A percentile compares a stretch with the other conserved stretches of the same genome.
Evolutionary conservation across 2,113 vertebrate genomes (phyloP).

Genomic region (Scytalopus superciliaris): DNA sequence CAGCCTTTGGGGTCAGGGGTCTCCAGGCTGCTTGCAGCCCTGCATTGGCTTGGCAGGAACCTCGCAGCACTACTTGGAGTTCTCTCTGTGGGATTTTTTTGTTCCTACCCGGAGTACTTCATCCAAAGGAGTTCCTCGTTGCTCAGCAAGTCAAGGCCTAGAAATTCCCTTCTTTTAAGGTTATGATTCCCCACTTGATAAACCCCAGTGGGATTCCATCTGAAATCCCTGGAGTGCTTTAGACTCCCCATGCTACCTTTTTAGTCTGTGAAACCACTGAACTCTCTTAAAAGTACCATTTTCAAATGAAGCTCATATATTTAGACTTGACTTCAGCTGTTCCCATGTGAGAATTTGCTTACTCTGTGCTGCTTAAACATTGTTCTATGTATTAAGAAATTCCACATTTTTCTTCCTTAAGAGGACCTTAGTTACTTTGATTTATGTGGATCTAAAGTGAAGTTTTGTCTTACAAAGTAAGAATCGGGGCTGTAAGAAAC

Average conservation of each 20-base stretch:
- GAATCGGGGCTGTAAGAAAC: slow-evolving; percentile 16
- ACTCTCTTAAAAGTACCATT: slow-evolving; percentile 44
- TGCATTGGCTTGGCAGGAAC: not conserved
- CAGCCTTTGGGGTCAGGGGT: not conserved
- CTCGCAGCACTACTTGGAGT: not conserved
- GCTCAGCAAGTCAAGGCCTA: slow-evolving; percentile 48
- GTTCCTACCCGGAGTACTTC: not conserved
- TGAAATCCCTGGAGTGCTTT: slow-evolving; percentile 58
- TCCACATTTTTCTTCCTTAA: slow-evolving; percentile 14
- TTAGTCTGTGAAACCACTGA: slow-evolving; percentile 56
- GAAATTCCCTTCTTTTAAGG: slow-evolving; percentile 48
- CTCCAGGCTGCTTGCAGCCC: not conserved
- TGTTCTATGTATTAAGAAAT: slow-evolving; percentile 38
- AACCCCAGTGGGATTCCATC: slow-evolving; percentile 53
- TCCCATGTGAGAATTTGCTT: slow-evolving; percentile 51
- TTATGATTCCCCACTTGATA: slow-evolving; percentile 10
- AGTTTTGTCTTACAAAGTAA: slow-evolving; percentile 54
- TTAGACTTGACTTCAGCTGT: slow-evolving; percentile 26
- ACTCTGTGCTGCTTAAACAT: slow-evolving; percentile 56
- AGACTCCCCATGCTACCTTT: slow-evolving; percentile 17
- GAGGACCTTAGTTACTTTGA: slow-evolving; percentile 33
- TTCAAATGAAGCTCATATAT: slow-evolving; percentile 45
- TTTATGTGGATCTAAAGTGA: slow-evolving; percentile 55
- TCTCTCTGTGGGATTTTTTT: not conserved
- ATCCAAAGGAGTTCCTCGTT: slow-evolving; percentile 19